Evolutionary conservation across 35 echinoderm and acorn worm genomes (phyloP), one percentile per base, ranked within the genome.

Genomic region (Diadema setosum): DNA sequence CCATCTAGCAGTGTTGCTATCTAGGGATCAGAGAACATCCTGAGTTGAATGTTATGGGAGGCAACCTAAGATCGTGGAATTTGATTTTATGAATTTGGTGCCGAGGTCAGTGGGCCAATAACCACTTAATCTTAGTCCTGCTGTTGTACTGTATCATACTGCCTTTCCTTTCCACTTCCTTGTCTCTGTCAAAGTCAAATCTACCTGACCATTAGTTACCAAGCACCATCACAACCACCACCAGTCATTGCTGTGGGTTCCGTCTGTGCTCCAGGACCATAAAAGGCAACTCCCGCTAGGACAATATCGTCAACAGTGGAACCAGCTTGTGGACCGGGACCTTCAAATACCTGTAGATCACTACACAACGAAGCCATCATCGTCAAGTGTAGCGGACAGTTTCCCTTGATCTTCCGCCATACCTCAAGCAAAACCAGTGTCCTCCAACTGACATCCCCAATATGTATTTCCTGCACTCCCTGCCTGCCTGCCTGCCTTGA

Each of bases 371-470:
- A n/a, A n/a, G n/a, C n/a, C n/a, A n/a, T n/a, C n/a, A 52, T n/a
- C 48, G n/a, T 52, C 48, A 52, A 52, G 48, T 52, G 48, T 52
- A 52, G 48, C 9, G 48, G 48, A 52, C n/a, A 52, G 48, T 52
- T 11, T n/a, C 48, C n/a, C 9, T 52, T 9, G 48, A 52, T n/a
- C 48, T 52, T 52, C n/a, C 48, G n/a, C 48, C n/a, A 52, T n/a
- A 52, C 48, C n/a, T 52, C 48, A 52, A n/a, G 48, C 48, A n/a
- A n/a, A n/a, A n/a, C n/a, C n/a, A 52, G 48, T 52, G 27, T 46
- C 78, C 57, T 74, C 83, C 1, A 74, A 85, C 83, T 85, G 83
- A 58, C 58, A 85, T 34, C 35, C 65, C 18, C 12, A 26, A 37
- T 85, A 76, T 34, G 8, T 23, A 11, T 58, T n/a, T n/a, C n/a